phyloP scores from a whole-genome alignment of 2,888 invertebrate genomes.

The Cynaeus angustus region DNA sequence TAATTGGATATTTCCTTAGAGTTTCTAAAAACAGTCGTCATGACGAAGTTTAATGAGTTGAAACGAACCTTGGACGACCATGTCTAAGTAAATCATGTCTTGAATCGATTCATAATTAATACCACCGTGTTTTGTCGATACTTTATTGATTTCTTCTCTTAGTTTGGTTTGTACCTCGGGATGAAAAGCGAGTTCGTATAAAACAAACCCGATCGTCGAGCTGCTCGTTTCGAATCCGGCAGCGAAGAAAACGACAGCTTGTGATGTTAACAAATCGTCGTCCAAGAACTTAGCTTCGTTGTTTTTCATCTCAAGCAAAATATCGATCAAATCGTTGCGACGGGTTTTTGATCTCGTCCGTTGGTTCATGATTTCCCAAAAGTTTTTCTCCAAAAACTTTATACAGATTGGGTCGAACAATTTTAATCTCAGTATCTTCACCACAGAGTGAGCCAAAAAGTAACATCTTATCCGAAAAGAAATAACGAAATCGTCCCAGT shows the following conservation, averaged over 20 bases:
- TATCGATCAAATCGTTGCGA: constrained; percentile 32
- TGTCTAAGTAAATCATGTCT: constrained; percentile 72
- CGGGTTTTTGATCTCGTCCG: neutral
- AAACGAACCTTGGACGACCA: constrained; percentile 69
- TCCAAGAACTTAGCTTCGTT: constrained; percentile 11
- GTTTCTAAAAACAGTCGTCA: constrained; percentile 61
- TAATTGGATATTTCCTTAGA: constrained; percentile 67
- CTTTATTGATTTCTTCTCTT: constrained; percentile 68
- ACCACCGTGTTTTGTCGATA: constrained; percentile 65
- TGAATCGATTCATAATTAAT: constrained; percentile 70
- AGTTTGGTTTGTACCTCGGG: constrained; percentile 69
- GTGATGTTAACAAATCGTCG: constrained; percentile 63
- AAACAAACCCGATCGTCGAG: constrained; percentile 67
- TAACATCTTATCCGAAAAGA: constrained; percentile 27
- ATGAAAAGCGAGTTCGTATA: constrained; percentile 69
- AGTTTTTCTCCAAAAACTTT: constrained; percentile 16
- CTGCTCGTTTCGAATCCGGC: constrained; percentile 73
- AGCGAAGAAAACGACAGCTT: constrained; percentile 70
- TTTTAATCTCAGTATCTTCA: constrained; percentile 21
- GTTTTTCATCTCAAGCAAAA: neutral
- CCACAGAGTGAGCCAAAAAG: constrained; percentile 9
- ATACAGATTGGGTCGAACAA: neutral
- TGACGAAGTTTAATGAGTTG: neutral
- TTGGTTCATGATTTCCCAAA: constrained; percentile 18
- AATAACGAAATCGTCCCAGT: constrained; percentile 22